phyloP scores from a whole-genome alignment of 2,113 vertebrate species.

The Azemiops feae region DNA sequence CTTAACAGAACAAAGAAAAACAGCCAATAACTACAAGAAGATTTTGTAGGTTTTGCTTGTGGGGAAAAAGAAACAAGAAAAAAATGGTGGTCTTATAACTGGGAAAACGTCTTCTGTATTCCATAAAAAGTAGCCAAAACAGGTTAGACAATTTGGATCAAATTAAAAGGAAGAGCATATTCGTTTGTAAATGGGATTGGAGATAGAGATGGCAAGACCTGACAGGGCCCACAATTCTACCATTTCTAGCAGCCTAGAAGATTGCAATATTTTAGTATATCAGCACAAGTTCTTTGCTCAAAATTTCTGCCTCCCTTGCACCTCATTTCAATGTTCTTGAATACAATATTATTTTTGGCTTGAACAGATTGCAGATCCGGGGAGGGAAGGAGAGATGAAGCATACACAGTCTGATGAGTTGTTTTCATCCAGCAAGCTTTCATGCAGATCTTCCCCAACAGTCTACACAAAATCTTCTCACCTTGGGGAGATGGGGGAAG shows the following conservation, averaged over 20 bases:
- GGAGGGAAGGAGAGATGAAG: background rate
- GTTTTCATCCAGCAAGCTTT: background rate
- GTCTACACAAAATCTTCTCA: background rate
- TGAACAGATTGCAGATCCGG: background rate
- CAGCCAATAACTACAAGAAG: background rate
- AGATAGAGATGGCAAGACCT: background rate
- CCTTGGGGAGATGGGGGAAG: background rate
- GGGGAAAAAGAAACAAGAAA: background rate
- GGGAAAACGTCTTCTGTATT: background rate
- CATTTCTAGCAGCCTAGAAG: background rate
- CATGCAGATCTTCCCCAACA: background rate
- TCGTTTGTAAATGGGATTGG: background rate
- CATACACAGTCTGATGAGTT: background rate
- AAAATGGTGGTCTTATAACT: background rate
- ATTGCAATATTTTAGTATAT: background rate
- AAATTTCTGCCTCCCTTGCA: background rate
- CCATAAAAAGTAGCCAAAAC: background rate
- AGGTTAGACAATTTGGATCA: background rate
- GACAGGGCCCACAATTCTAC: background rate
- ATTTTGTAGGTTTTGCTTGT: background rate
- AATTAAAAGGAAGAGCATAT: background rate
- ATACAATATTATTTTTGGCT: slow-evolving; percentile 14
- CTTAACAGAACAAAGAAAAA: background rate
- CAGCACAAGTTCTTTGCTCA: background rate
- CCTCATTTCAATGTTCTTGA: background rate